These are phyloP conservation scores for Albula goreensis DNA, from an alignment of 2,113 vertebrate species.

Conservation along the genomic window DNA sequence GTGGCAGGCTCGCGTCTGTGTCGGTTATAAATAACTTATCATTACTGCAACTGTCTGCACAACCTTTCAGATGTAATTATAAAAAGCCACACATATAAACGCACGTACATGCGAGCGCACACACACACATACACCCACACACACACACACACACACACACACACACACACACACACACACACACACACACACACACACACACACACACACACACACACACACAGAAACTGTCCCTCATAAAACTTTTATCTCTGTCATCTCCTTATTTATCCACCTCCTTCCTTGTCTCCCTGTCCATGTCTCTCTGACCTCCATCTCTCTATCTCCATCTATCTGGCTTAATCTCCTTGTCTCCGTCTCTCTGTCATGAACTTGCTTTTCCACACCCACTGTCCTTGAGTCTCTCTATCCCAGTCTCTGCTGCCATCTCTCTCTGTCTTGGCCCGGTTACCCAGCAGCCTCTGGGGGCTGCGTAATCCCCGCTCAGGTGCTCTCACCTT, in stretches of 20 bases:
- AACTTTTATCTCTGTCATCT: neutral
- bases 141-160: neutral
- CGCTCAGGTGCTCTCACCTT: constrained; percentile 74
- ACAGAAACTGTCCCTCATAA: neutral
- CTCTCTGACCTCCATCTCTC: neutral
- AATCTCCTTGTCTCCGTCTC: neutral
- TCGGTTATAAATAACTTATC: constrained; percentile 22
- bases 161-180: neutral
- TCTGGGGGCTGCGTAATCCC: neutral
- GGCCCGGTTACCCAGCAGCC: neutral
- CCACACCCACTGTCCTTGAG: no score
- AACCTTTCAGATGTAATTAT: constrained; percentile 27
- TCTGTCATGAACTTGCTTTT: neutral
- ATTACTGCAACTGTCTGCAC: neutral
- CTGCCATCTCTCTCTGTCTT: neutral
- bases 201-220: neutral
- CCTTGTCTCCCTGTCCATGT: neutral
- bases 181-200: neutral
- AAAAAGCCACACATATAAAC: constrained; percentile 14
- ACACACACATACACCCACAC: constrained; percentile 7
- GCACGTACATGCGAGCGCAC: neutral
- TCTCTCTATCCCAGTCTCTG: neutral
- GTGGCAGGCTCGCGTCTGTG: neutral
- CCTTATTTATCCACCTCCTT: neutral
- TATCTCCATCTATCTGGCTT: neutral